Conservation (phyloP, 2,797 vertebrate genomes). For the Argentina silus region DNA sequence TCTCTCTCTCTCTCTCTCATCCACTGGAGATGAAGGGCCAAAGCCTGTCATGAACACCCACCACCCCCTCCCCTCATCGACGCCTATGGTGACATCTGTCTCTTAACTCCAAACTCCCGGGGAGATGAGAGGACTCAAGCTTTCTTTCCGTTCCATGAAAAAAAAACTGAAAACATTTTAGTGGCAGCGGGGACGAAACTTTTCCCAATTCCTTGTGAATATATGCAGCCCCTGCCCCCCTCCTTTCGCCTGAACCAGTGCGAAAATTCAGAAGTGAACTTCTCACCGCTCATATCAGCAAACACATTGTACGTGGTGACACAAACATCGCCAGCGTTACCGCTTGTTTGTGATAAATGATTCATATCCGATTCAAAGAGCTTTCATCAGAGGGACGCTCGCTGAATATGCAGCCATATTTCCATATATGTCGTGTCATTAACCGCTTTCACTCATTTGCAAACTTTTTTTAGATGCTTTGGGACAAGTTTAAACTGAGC, state of each 20-base stretch:
- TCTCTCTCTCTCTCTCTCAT: background rate
- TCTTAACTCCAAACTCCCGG: background rate
- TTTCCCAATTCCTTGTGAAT: background rate
- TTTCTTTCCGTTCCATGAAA: background rate
- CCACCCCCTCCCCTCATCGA: background rate
- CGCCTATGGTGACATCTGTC: background rate
- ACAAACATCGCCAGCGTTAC: conserved; percentile 21
- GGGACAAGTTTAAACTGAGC: background rate
- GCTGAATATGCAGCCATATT: conserved; percentile 46
- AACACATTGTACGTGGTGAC: background rate
- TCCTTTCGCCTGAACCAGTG: background rate
- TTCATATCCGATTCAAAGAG: conserved; percentile 39
- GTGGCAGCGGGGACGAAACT: background rate
- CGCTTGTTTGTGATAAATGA: conserved; percentile 45
- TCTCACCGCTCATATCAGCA: background rate
- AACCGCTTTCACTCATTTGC: conserved; percentile 30
- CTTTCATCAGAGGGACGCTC: background rate
- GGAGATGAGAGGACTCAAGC: background rate
- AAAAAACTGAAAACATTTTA: background rate
- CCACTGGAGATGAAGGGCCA: background rate
- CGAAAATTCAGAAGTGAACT: conserved; percentile 1
- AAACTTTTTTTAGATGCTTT: background rate
- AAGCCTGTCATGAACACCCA: background rate
- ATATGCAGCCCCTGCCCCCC: background rate
- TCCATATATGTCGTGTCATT: conserved; percentile 46